Base-by-base conservation (phyloP, 2,888 invertebrate genomes). In the Protophormia terraenovae region DNA sequence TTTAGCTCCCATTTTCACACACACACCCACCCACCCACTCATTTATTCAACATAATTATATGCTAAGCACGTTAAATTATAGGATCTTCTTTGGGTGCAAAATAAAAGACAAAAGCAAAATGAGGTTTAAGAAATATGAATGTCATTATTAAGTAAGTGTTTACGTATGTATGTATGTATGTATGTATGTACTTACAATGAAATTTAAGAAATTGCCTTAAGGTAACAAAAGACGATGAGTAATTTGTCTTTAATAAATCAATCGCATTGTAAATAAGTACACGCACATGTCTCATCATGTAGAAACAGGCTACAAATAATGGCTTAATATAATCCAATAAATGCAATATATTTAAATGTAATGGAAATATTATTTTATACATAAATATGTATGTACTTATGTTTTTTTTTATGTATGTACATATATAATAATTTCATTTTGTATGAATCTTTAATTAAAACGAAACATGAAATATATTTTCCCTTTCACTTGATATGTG, bases 61-160 rank as follows among this genome's bases (percentile, higher is more conserved):
- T 55, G 72, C 71, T 27, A 24, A 66, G 14, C 80, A 80, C 72
- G 72, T 80, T 29, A 14, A n/a, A 24, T 55, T 50, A 47, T 16
- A 32, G 16, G 50, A 14, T 47, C 14, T 55, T 55, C 16, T n/a
- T 47, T 67, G 35, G 35, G 47, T 50, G 24, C n/a, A 19, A 60
- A 60, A 35, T 38, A 12, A 69, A 50, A 22, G 7, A 19, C 24
- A 58, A 4, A 60, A 8, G 16, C 16, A 32, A 24, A 32, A 16
- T 32, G 16, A 38, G 22, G 19, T 35, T 53, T 53, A 10, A 55
- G 22, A 71, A 24, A 71, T 53, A 71, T 32, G 55, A 60, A 32
- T 29, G 45, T 38, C 24, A 47, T 58, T 24, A 24, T 27, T 22
- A 55, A 22, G n/a, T n/a, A n/a, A n/a, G n/a, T n/a, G n/a, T n/a